A percentile compares a stretch with the other conserved stretches of the same genome.
Conservation (phyloP, 2,888 invertebrate genomes). For the Eristalis intricaria region DNA sequence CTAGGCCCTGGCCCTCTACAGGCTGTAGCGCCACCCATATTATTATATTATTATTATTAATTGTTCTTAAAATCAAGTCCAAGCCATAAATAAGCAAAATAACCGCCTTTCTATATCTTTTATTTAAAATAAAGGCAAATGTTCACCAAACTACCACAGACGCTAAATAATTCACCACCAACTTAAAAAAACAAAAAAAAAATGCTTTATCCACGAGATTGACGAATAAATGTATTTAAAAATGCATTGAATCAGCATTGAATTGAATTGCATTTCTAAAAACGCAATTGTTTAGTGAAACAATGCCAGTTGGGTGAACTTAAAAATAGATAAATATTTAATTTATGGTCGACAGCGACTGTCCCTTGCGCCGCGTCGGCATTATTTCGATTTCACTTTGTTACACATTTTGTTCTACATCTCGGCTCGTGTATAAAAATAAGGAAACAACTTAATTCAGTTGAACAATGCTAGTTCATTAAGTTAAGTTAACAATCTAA, state of each 20-base stretch:
- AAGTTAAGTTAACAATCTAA: not conserved
- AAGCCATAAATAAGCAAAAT: too few species aligned
- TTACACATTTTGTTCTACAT: slow-evolving; percentile 23
- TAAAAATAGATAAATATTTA: slow-evolving; percentile 53
- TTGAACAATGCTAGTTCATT: not conserved
- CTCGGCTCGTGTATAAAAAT: slow-evolving; percentile 29
- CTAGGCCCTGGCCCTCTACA: too few species aligned
- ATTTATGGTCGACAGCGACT: slow-evolving; percentile 32
- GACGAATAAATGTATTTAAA: not conserved
- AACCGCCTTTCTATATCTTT: too few species aligned
- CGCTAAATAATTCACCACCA: too few species aligned
- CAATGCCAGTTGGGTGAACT: slow-evolving; percentile 50
- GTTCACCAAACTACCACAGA: too few species aligned
- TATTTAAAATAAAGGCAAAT: too few species aligned
- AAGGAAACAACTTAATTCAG: slow-evolving; percentile 17
- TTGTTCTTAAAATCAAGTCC: too few species aligned
- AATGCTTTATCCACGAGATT: not conserved
- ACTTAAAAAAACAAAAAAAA: too few species aligned
- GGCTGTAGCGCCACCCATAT: too few species aligned
- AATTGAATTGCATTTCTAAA: slow-evolving; percentile 40
- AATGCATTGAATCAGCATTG: slow-evolving; percentile 22
- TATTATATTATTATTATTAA: too few species aligned
- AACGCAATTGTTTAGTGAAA: slow-evolving; percentile 58
- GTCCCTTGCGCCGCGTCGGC: not conserved
- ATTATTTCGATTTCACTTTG: slow-evolving; percentile 23